Base-by-base conservation (phyloP, 2,888 invertebrate genomes). In the Sarcophaga carnaria region DNA sequence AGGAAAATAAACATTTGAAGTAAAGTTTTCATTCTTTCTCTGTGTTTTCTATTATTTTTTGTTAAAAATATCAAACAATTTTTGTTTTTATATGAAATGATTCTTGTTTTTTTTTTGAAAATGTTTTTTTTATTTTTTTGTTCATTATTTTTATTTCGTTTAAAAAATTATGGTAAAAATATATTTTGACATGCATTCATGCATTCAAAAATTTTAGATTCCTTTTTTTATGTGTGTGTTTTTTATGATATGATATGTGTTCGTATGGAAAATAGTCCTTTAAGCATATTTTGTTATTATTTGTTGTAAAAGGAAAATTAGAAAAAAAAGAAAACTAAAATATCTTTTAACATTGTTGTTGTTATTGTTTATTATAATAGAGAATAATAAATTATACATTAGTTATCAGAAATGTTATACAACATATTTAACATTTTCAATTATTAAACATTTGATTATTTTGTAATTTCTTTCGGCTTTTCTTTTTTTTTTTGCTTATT, bases 141-240 rank as follows among this genome's bases (percentile, higher is more conserved):
- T 22, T 22, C 25, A 63, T 49, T 60, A 25, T 47, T 70, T 70
- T 27, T 20, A 12, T 69, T 83, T 69, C 79, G 17, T 83, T 67
- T 64, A 74, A 75, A 60, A 81, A 83, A 78, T 83, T 83, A 78
- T 81, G 25, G 17, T 54, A 83, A 74, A 77, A 75, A 17, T 60
- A 59, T 76, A 75, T 84, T 83, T 81, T 81, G 86, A 79, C 78
- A 84, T 81, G 71, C 75, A 81, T 80, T 81, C 83, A 87, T 75
- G 77, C 80, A 78, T 79, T 64, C 17, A 75, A 77, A 75, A 77
- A 71, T 71, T 62, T 69, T 20, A 64, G 70, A 45, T 76, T 76
- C 70, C 27, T 64, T 49, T 64, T 60, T 80, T 37, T 54, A 2
- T 78, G 20, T 60, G 17, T 37, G 27, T 77, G 20, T 83, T 3